phyloP scores from a whole-genome alignment of 2,113 vertebrate genomes.

The Fukomys damarensis region DNA sequence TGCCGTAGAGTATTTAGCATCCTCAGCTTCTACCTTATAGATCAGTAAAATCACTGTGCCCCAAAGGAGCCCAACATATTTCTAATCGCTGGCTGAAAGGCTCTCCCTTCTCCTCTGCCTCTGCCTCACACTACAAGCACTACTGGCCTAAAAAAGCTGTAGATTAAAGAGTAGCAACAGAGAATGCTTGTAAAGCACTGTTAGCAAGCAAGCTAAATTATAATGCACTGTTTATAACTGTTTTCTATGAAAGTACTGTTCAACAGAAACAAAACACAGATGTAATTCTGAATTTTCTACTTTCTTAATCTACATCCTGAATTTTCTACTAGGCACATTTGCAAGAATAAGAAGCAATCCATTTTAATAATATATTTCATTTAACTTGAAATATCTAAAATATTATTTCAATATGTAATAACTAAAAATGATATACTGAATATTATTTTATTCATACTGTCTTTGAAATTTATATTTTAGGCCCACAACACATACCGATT shows the following conservation, averaged over 20 bases:
- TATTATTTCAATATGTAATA: constrained; percentile 5
- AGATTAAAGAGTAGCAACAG: background rate
- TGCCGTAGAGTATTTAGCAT: background rate
- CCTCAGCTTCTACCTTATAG: background rate
- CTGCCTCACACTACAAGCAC: fast-evolving
- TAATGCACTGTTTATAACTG: background rate
- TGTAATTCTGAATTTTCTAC: background rate
- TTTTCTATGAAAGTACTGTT: background rate
- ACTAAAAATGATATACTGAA: background rate
- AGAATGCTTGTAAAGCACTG: background rate
- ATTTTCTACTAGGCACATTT: background rate
- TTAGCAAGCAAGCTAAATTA: background rate
- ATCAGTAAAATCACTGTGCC: background rate
- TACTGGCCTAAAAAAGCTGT: background rate
- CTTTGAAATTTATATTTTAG: background rate
- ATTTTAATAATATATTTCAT: background rate
- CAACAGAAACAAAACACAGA: background rate
- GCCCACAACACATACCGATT: background rate
- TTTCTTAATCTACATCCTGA: background rate
- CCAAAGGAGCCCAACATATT: background rate
- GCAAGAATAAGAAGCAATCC: background rate
- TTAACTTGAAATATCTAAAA: background rate
- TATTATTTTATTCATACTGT: background rate
- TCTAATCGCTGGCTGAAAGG: background rate
- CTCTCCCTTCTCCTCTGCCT: fast-evolving